Evolutionary conservation across 2,888 invertebrate species (phyloP).

Genomic region (Xanthostigma xanthostigma): DNA sequence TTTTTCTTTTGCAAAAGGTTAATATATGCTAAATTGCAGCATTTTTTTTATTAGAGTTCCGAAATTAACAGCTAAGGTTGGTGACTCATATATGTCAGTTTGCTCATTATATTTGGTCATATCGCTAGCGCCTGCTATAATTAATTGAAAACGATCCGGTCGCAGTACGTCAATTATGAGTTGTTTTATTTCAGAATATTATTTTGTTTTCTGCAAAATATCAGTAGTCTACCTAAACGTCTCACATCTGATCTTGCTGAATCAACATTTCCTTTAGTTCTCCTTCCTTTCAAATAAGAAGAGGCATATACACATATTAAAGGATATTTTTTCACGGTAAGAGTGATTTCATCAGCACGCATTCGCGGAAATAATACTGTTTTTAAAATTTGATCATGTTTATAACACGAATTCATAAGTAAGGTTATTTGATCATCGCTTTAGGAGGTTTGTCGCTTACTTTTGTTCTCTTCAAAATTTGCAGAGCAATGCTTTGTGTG

Average conservation of each 20-base stretch:
- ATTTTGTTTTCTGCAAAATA: slow-evolving; percentile 7
- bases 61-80: slow-evolving; percentile 16
- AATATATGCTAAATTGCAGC: slow-evolving; percentile 15
- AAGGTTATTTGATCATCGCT: slow-evolving; percentile 11
- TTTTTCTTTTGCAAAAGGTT: slow-evolving; percentile 11
- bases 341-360: slow-evolving; percentile 10
- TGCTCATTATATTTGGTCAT: slow-evolving; percentile 12
- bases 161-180: slow-evolving; percentile 12
- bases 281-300: slow-evolving; percentile 12
- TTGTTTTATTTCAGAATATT: slow-evolving; percentile 10
- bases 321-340: slow-evolving; percentile 11
- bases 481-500: slow-evolving; percentile 7
- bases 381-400: slow-evolving; percentile 10
- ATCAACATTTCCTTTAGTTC: slow-evolving; percentile 14
- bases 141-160: slow-evolving; percentile 11
- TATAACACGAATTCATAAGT: slow-evolving; percentile 5
- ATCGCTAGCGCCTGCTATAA: slow-evolving; percentile 12
- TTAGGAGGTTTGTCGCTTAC: slow-evolving; percentile 8
- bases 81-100: slow-evolving; percentile 15
- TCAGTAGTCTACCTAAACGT: slow-evolving; percentile 11
- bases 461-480: slow-evolving; percentile 5
- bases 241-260: slow-evolving; percentile 11
- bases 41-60: slow-evolving; percentile 16
- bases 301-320: slow-evolving; percentile 13
- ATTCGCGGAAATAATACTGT: slow-evolving; percentile 11